Base-by-base conservation (phyloP, 2,888 invertebrate species). In the Abrostola tripartita region DNA sequence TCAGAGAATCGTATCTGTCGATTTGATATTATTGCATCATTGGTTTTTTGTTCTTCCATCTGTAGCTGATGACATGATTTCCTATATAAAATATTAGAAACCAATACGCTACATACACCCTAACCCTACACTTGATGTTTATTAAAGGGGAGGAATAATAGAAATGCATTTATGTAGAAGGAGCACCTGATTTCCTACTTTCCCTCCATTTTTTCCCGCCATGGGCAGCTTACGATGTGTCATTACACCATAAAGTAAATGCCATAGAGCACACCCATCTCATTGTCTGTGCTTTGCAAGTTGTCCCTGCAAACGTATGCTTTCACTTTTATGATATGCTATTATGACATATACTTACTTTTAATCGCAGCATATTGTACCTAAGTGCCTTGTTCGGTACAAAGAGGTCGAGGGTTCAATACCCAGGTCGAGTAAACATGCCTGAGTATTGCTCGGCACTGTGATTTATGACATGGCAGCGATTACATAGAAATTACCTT, bases 261-360 rank as follows among this genome's bases (percentile, higher is more conserved):
- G 85, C 70, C 86, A 85, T 79, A 81, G 80, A 82, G 83, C 83
- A 83, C 86, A 77, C 87, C 85, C 85, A 81, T 75, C 74, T 76
- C 68, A 74, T 87, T 86, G 85, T 87, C 81, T 80, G 76, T 78
- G 70, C 61, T 64, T 73, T 42, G 74, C 60, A 71, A 71, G 67
- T 72, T 79, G 74, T 77, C 71, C 61, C 71, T 72, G 73, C 65
- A 58, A 69, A 81, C 70, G 69, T 61, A 68, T 68, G 70, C 82
- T 81, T 81, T 81, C 82, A 72, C 82, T 80, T 76, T 71, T 69
- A 75, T 80, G 76, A 81, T 79, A 75, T 68, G 78, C 71, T 71
- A 71, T 76, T 80, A 80, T 77, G 81, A 72, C 76, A 71, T 72
- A 72, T 68, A 81, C 58, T 79, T 79, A 81, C 71, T 79, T 81